Evolutionary conservation across 1,140 invertebrate species (phyloP), one percentile per base, ranked within the genome.

Genomic region (Galendromus occidentalis): DNA sequence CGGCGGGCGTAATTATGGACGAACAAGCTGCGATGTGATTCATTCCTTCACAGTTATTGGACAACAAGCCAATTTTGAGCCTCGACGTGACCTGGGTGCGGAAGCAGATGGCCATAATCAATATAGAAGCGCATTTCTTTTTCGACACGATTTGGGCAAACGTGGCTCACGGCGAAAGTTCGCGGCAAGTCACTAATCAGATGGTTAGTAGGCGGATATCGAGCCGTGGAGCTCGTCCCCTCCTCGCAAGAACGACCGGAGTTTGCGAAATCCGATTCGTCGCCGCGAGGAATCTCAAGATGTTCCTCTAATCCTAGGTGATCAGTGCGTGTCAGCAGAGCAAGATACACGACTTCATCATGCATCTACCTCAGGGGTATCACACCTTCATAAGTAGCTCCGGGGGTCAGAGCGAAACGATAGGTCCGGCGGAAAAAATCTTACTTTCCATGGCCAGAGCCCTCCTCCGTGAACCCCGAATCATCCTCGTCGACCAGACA

Each of bases 131-230:
- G 14, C 51, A 59, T 33, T 59, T 59, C 22, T 59, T 59, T 25
- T 33, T 59, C 51, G 51, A 59, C 22, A 59, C 51, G 4, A 59
- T 59, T 33, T 59, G 51, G 51, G 51, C 51, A 5, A 59, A 59
- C 22, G 51, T 59, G 14, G 51, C 51, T 25, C 25, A 59, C 9
- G 51, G 51, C 51, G 25, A 59, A 25, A 59, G 51, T 25, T 29
- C 25, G 25, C 25, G 20, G 12, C 51, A 59, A 17, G 51, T 59
- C 51, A 59, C 51, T 14, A 59, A 59, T 59, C 51, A 59, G 33
- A 59, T 59, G 51, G 51, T 25, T 29, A 39, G 33, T 39, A 39
- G 4, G 4, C 4, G 33, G 9, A 9, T 39, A 39, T 39, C 4
- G 33, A 39, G 4, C 33, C 9, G 33, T n/a, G n/a, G n/a, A n/a